Evolutionary conservation across 2,113 vertebrate genomes (phyloP), one percentile per base, ranked within the genome.

Genomic region (Engystomops pustulosus): DNA sequence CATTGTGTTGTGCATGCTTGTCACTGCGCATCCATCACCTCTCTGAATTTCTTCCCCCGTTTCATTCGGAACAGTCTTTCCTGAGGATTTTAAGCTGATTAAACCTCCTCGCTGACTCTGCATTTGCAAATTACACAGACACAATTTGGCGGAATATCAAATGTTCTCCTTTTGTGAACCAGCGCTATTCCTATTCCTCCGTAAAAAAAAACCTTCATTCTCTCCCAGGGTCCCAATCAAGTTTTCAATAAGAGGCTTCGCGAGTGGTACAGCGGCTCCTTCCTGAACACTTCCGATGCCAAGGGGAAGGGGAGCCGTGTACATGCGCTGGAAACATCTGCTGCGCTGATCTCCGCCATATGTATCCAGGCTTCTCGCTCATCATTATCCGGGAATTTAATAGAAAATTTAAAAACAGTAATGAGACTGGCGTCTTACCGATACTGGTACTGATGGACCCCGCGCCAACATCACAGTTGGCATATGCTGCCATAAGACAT

Each of bases 21-120:
- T 44, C 36, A 44, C 20, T 5, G 18, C 1, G 18, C 70, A 74
- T 74, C n/a, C 45, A 30, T 74, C 41, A 25, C 44, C 6, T 49
- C 44, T 30, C 9, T 18, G 44, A 47, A 74, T 47, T 71, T 12
- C 25, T 23, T 34, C 45, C 44, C 25, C 8, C 17, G 23, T 77
- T 60, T 60, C 32, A 67, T 68, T 67, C 51, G 15, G 25, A 79
- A 17, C 45, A 70, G 83, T 70, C 74, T 55, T 75, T 34, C 30
- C 60, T 70, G 75, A 58, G 83, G 58, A 85, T 85, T 85, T 85
- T 79, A 85, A 85, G 83, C 83, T 85, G 83, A 85, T 85, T 85
- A 85, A 79, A 79, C 62, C 62, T 79, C 83, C 76, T 70, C 17
- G 83, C 83, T 85, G 83, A 85, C 74, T 85, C 75, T 69, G 83